Conservation (phyloP, 2,888 invertebrate species). For the Chrysolina oricalcia region DNA sequence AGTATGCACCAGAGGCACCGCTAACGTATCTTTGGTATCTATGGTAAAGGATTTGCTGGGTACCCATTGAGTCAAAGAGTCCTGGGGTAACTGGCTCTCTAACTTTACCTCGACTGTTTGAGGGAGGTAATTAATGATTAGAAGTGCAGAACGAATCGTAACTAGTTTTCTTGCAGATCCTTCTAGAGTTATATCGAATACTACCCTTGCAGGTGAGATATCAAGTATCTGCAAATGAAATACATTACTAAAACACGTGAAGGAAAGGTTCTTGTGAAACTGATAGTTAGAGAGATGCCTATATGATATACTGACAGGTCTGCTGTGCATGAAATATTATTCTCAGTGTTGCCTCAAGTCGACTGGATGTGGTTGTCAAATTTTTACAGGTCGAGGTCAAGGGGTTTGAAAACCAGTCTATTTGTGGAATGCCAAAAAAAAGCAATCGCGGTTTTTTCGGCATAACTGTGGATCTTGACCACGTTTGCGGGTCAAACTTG, state of each 20-base stretch:
- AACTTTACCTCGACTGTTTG: constrained; percentile 83
- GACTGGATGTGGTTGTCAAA: too few relatives aligned
- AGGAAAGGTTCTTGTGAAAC: too few relatives aligned
- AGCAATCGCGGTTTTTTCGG: too few relatives aligned
- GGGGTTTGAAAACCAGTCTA: too few relatives aligned
- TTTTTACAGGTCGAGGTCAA: too few relatives aligned
- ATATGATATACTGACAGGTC: too few relatives aligned
- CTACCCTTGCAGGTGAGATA: constrained; percentile 81
- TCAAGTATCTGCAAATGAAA: constrained; percentile 56
- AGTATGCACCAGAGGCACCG: constrained; percentile 86
- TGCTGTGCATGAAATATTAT: too few relatives aligned
- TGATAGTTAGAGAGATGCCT: neutral
- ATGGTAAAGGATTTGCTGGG: constrained; percentile 70
- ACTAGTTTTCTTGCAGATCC: constrained; percentile 96
- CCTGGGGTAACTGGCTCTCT: constrained; percentile 74
- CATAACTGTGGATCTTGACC: too few relatives aligned
- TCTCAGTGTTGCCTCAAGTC: too few relatives aligned
- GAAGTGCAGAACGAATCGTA: constrained; percentile 92
- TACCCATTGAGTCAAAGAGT: constrained; percentile 65
- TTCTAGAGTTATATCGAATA: constrained; percentile 92
- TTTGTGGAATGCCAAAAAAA: too few relatives aligned
- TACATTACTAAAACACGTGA: neutral
- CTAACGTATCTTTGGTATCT: constrained; percentile 76
- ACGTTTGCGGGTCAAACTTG: too few relatives aligned
- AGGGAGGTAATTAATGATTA: constrained; percentile 84